A percentile compares a stretch with the other conserved stretches of the same genome.
Conservation (phyloP, 2,888 invertebrate genomes). For the Empis stercorea region DNA sequence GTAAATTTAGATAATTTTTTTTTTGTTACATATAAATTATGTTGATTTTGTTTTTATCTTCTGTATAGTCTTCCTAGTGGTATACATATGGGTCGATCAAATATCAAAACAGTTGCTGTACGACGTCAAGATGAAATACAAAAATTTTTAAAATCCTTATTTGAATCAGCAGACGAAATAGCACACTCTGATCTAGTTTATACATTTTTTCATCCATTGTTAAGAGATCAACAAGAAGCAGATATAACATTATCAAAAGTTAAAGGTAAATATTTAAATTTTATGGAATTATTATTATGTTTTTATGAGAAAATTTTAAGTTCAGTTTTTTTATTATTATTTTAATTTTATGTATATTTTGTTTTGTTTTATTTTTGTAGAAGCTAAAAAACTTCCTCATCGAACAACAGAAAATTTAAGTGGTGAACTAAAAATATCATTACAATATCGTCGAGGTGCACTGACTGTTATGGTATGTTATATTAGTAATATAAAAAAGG, state of each 20-base stretch:
- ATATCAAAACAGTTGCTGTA: constrained; percentile 90
- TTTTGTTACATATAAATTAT: too few species aligned
- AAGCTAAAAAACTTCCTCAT: constrained; percentile 26
- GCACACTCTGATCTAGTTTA: constrained; percentile 93
- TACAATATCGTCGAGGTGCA: constrained; percentile 61
- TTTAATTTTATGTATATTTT: too few species aligned
- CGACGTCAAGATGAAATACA: constrained; percentile 81
- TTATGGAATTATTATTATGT: not conserved
- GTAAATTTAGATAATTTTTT: too few species aligned
- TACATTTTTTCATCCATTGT: constrained; percentile 94
- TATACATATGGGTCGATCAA: constrained; percentile 78
- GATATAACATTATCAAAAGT: constrained; percentile 66
- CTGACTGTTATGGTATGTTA: constrained; percentile 59
- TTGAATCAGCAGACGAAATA: constrained; percentile 82
- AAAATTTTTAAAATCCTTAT: constrained; percentile 73
- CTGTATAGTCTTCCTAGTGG: constrained; percentile 52
- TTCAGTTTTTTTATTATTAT: not conserved
- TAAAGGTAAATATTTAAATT: constrained; percentile 44
- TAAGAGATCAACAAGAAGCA: constrained; percentile 86
- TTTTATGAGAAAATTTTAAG: not conserved
- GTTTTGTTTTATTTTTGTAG: constrained; percentile 19
- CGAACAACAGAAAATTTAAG: constrained; percentile 38
- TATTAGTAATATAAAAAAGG: too few species aligned
- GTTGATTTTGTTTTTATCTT: too few species aligned
- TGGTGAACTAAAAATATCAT: constrained; percentile 66